Evolutionary conservation across 2,113 vertebrate species (phyloP).

Genomic region (Cochlearius cochlearius): DNA sequence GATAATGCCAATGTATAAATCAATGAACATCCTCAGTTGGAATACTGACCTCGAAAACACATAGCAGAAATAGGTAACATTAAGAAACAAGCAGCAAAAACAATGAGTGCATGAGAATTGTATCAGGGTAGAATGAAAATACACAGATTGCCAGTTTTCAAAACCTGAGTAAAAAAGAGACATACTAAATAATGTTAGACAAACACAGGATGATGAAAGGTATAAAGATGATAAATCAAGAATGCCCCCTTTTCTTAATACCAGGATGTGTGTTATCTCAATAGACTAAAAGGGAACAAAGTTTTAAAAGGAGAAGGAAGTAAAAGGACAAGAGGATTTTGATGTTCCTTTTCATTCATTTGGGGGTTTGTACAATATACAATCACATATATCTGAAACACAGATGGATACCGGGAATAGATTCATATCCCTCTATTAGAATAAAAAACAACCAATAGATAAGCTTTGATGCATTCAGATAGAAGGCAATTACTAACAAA

Average conservation of each 20-base stretch:
- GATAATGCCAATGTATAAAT: not conserved
- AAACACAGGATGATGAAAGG: not conserved
- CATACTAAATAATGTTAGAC: not conserved
- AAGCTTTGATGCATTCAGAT: not conserved
- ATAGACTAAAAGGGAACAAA: not conserved
- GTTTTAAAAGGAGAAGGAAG: not conserved
- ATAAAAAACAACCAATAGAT: not conserved
- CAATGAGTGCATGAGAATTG: not conserved
- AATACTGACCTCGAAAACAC: not conserved
- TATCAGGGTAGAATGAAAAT: not conserved
- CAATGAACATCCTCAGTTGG: not conserved
- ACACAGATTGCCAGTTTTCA: not conserved
- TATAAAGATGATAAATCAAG: not conserved
- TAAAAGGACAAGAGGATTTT: not conserved
- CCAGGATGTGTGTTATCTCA: rapidly evolving
- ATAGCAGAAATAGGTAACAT: not conserved
- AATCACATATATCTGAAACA: not conserved
- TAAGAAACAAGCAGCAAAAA: not conserved
- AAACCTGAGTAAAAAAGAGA: not conserved
- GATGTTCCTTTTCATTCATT: not conserved
- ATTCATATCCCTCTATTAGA: not conserved
- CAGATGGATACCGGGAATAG: not conserved
- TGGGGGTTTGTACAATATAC: not conserved
- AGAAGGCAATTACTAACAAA: not conserved
- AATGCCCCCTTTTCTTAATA: not conserved